Percentiles rank a stretch among this genome's conserved stretches.
Evolutionary conservation across 2,888 invertebrate species (phyloP).

Genomic region (Melipona beecheii): DNA sequence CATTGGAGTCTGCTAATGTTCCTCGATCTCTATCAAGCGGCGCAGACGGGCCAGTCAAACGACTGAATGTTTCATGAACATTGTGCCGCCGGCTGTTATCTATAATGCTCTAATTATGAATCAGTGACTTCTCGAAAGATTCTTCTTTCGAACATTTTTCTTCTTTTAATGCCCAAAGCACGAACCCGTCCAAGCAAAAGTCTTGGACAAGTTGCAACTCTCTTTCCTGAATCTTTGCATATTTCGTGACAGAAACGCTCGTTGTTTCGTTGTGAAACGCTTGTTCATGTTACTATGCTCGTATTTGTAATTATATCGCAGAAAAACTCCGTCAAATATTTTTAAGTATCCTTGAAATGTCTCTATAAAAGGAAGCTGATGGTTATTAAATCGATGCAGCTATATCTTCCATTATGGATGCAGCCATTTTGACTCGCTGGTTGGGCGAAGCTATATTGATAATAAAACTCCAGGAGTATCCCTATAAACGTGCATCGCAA

Average conservation of each 20-base stretch:
- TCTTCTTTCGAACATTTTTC: neutral
- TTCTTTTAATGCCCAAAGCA: too few relatives aligned
- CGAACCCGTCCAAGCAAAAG: neutral
- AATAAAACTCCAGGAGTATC: too few relatives aligned
- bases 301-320: too few relatives aligned
- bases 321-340: neutral
- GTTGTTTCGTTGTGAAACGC: neutral
- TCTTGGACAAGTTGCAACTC: neutral
- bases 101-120: neutral
- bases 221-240: neutral
- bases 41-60: neutral
- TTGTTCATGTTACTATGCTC: too few relatives aligned
- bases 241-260: neutral
- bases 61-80: constrained; percentile 28
- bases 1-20: constrained; percentile 41
- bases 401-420: too few relatives aligned
- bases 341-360: too few relatives aligned
- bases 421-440: too few relatives aligned
- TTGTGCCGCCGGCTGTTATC: neutral
- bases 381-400: too few relatives aligned
- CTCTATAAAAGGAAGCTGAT: too few relatives aligned
- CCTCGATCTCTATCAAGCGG: constrained; percentile 22
- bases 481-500: too few relatives aligned
- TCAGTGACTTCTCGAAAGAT: neutral
- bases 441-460: too few relatives aligned